Evolutionary conservation across 2,113 vertebrate species (phyloP), one percentile per base, ranked within the genome.

Genomic region (Tricholaema leucomelas): DNA sequence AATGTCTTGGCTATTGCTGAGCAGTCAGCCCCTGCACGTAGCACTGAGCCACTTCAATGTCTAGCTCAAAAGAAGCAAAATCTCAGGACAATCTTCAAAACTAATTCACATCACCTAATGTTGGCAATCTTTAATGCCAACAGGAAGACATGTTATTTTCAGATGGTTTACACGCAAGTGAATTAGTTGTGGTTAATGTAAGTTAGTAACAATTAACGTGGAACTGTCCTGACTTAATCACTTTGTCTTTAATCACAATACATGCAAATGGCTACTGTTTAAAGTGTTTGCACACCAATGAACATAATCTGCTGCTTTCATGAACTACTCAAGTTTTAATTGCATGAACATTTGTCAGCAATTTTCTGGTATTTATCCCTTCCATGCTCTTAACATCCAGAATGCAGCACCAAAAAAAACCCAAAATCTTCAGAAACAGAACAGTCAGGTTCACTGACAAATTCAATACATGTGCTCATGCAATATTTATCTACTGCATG

Each of bases 21-120:
- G 24, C n/a, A 48, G 36, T 4, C 20, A 40, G 40, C 40, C 40
- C n/a, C 19, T 36, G 21, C 17, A 12, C 1, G 0, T 8, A 44
- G 21, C 3, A 59, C n/a, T 31, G 38, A 82, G 79, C 56, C 10
- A 61, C 59, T 74, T 85, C 38, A 15, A 27, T 19, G 9, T 15
- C 10, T 18, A 86, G 40, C n/a, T 70, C 14, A 82, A 50, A 82
- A 24, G 3, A 70, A 82, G 36, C 17, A 79, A 54, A 77, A 61
- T 11, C 21, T 54, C 63, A 44, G 40, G 31, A 69, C 28, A 33
- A 4, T 33, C 52, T 80, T 76, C 76, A 79, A 61, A 87, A 33
- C 6, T 4, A 64, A 33, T 10, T 87, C 0, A 4, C 54, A 15
- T 48, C n/a, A 60, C 31, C 54, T 58, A 48, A 28, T 64, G 31